Conservation (phyloP, 2,888 invertebrate genomes). For the Sicus ferrugineus region DNA sequence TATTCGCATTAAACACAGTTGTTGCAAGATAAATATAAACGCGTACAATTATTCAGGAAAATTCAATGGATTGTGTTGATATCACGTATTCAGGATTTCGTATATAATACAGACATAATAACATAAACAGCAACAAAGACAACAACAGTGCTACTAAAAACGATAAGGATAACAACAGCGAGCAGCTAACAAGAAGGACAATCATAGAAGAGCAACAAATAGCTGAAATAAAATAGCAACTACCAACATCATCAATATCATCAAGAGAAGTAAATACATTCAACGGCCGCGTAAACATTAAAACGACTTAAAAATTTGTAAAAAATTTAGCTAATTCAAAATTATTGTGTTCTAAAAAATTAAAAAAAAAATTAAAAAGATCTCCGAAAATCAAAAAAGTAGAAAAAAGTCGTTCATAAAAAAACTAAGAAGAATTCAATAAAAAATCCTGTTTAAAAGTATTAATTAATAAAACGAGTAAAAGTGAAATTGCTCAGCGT, state of each 20-base stretch:
- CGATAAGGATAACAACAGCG: background rate
- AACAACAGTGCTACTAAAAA: background rate
- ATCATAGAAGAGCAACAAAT: background rate
- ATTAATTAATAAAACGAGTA: too few species aligned
- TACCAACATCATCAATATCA: slow-evolving; percentile 1
- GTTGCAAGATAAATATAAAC: slow-evolving; percentile 16
- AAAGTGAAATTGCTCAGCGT: too few species aligned
- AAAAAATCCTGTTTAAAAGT: too few species aligned
- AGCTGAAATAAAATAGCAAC: background rate
- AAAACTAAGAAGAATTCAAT: too few species aligned
- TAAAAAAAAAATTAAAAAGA: too few species aligned
- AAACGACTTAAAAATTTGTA: background rate
- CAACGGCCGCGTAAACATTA: background rate
- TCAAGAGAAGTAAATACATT: background rate
- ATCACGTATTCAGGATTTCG: slow-evolving; percentile 47
- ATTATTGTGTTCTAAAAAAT: too few species aligned
- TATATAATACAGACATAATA: slow-evolving; percentile 7
- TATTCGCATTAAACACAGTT: background rate
- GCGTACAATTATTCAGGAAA: slow-evolving; percentile 50
- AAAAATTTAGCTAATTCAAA: background rate
- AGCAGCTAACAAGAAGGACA: background rate
- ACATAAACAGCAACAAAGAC: slow-evolving; percentile 11
- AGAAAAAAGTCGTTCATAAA: too few species aligned
- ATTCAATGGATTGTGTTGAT: slow-evolving; percentile 50
- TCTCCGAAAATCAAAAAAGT: too few species aligned